Evolutionary conservation across 30 jellyfish, hydroid and myxozoan species (phyloP), one percentile per base, ranked within the genome.

Genomic region (Phacellophora camtschatica): DNA sequence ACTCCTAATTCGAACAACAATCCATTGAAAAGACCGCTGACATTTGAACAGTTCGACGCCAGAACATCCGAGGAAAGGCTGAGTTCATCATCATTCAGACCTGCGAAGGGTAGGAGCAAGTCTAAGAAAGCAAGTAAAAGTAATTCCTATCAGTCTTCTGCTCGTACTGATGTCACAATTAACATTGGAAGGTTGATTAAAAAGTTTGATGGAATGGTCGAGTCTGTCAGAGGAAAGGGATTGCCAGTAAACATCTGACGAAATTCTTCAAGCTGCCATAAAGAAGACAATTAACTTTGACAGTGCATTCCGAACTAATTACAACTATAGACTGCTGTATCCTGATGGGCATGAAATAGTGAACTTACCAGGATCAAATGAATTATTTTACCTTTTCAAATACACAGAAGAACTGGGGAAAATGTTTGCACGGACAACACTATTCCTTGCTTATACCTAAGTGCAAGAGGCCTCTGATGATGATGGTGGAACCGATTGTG

Each of bases 261-360:
- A 73, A 27, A 22, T 73, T 73, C 74, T 55, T 73, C 74, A 46
- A 49, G 86, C 86, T 22, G 86, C 86, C 5, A 34, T 73, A 73
- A 49, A 24, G 75, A 73, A 73, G 86, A 73, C 75, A 73, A 49
- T 45, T 4, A 75, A 73, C 31, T 73, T 73, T 46, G 86, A 73
- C 42, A 33, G 86, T 49, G 49, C 86, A 27, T 73, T 73, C 51
- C 61, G 77, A 48, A 73, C 75, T 73, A 75, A 73, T 59, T 73
- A 73, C 51, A 61, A 48, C 74, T 45, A 73, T 74, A 2, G 74
- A 73, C 28, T 73, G 31, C 22, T 73, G 77, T 49, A 81, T 68
- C 92, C 92, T 41, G 86, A 48, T 67, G 77, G 80, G 67, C 84
- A 81, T 28, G 92, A 81, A 68, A 78, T 81, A 33, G 31, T 81